phyloP scores from a whole-genome alignment of 2,797 vertebrate species.

The Macroramphosus scolopax region DNA sequence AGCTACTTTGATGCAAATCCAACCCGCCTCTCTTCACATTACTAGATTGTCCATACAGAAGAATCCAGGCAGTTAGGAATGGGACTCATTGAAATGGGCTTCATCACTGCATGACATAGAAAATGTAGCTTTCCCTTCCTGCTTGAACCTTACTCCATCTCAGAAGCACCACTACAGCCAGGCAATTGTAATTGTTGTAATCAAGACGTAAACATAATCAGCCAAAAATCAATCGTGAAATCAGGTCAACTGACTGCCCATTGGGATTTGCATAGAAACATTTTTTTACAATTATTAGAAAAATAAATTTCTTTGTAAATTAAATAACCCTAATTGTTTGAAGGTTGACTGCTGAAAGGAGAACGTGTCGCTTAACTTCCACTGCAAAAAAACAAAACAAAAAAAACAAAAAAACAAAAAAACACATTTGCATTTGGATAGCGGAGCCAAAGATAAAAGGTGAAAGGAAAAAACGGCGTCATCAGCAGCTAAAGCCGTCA shows the following conservation, averaged over 20 bases:
- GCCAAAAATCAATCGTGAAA: conserved; percentile 8
- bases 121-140: neutral
- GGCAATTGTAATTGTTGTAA: neutral
- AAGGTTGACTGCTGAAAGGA: neutral
- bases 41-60: conserved; percentile 14
- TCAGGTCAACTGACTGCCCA: conserved; percentile 7
- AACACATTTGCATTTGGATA: neutral
- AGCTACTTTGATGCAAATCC: conserved; percentile 48
- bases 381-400: neutral
- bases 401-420: too few relatives aligned
- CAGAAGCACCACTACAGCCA: neutral
- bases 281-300: conserved; percentile 65
- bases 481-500: neutral
- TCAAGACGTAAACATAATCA: conserved; percentile 19
- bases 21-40: neutral
- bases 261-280: conserved; percentile 33
- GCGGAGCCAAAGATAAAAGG: neutral
- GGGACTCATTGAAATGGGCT: conserved; percentile 31
- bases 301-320: conserved; percentile 67
- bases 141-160: neutral
- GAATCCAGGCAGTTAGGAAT: conserved; percentile 5
- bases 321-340: conserved; percentile 52
- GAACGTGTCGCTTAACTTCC: neutral
- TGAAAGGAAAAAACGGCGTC: neutral
- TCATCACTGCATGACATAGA: conserved; percentile 21